Evolutionary conservation across 1,140 invertebrate species (phyloP).

Genomic region (Cydia amplana): DNA sequence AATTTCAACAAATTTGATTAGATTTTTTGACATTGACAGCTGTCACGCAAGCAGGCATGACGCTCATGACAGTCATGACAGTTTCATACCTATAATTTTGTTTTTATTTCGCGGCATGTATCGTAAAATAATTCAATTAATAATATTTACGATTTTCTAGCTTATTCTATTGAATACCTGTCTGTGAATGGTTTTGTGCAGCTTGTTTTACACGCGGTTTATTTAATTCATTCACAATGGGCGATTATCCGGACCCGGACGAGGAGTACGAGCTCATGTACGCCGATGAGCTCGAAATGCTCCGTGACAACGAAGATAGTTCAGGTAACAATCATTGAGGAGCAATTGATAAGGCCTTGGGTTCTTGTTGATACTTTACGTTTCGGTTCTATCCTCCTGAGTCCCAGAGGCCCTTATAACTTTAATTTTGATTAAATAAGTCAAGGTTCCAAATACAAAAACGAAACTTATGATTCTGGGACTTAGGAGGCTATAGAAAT

Average conservation of each 20-base stretch:
- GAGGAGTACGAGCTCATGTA: conserved; percentile 89
- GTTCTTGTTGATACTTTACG: too few relatives aligned
- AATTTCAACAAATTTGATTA: not conserved
- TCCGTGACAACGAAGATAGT: conserved; percentile 82
- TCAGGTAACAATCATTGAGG: conserved; percentile 46
- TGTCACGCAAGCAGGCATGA: not conserved
- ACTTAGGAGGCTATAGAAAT: too few relatives aligned
- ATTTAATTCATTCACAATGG: conserved; percentile 62
- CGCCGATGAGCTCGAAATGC: conserved; percentile 85
- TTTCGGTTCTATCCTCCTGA: too few relatives aligned
- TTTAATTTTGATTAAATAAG: too few relatives aligned
- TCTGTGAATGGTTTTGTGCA: not conserved
- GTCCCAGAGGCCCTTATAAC: too few relatives aligned
- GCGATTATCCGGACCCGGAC: conserved; percentile 86
- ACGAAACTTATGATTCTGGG: too few relatives aligned
- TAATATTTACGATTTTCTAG: not conserved
- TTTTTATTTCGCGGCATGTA: conserved; percentile 28
- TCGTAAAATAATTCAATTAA: not conserved
- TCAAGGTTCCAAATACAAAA: too few relatives aligned
- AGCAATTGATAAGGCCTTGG: not conserved
- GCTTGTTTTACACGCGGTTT: not conserved
- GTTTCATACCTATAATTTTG: conserved; percentile 1
- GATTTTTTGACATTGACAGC: conserved; percentile 8
- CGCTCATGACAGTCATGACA: not conserved
- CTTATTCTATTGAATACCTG: too few relatives aligned